Conservation (phyloP, 2,113 vertebrate genomes). For the Caranx melampygus region DNA sequence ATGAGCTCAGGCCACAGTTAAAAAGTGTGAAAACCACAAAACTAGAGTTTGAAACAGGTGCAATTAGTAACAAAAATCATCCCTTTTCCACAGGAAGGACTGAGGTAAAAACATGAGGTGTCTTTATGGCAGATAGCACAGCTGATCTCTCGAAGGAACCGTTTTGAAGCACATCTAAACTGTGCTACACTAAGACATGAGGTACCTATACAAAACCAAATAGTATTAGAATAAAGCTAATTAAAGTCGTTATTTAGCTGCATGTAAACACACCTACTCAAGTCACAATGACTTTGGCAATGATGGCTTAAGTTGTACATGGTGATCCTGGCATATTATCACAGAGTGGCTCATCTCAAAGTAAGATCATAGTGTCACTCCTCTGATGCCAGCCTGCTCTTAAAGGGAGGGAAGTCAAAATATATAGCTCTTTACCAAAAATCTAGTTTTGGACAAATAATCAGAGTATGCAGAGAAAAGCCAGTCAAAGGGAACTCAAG, state of each 20-base stretch:
- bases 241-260: slow-evolving; percentile 1
- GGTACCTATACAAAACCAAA: slow-evolving; percentile 1
- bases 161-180: background rate
- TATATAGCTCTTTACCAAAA: background rate
- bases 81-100: slow-evolving; percentile 35
- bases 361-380: background rate
- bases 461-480: background rate
- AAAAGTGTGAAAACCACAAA: background rate
- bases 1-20: background rate
- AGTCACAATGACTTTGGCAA: background rate
- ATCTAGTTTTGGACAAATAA: background rate
- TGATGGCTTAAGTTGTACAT: background rate
- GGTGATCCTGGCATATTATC: background rate
- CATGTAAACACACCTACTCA: slow-evolving; percentile 3
- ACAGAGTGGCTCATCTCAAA: background rate
- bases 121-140: background rate
- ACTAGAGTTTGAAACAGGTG: background rate
- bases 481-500: background rate
- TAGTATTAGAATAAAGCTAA: background rate
- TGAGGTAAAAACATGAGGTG: slow-evolving; percentile 15
- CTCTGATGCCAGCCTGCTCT: background rate
- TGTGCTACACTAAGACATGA: background rate
- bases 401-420: background rate
- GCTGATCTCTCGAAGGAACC: background rate
- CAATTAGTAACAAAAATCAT: background rate